Base-by-base conservation (phyloP, 2,888 invertebrate species). In the Lymantria monacha region DNA sequence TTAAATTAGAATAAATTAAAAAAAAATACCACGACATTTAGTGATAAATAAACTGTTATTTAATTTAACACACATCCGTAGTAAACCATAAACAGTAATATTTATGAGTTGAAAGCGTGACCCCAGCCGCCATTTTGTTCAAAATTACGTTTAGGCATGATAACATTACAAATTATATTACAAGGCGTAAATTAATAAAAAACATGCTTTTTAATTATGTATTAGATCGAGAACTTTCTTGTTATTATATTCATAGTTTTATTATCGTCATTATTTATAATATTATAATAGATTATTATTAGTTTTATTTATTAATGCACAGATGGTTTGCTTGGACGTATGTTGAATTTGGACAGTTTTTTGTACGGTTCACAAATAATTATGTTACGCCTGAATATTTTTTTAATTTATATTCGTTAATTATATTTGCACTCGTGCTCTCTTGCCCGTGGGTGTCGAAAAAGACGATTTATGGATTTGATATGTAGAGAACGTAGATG, bases 91-190 rank as follows among this genome's bases (percentile, higher is more conserved):
- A 55, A 56, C 40, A 42, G 13, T 10, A 0, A 15, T 53, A 55
- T 59, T 59, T 59, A 59, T 9, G 53, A 47, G 37, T 45, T 37
- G 37, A 47, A 48, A 38, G 47, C 49, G 44, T 53, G 55, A 44
- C 53, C 40, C 33, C 3, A 12, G 38, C 30, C 46, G 42, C 42
- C 53, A 44, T 51, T 46, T 55, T 50, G 48, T 3, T n/a, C 33
- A 30, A 42, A 51, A 60, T 55, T 51, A 51, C 51, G 9, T 45
- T 49, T 49, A 36, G 38, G 49, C 61, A 57, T 51, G 59, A 42
- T 46, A 57, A n/a, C 44, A 10, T 45, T 31, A 30, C 48, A 52
- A 53, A 59, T 54, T 53, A 44, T 53, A 43, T 42, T 48, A 45
- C 44, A 53, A 48, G 48, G 52, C 42, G 48, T 30, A 42, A 52